These are phyloP conservation scores for Salpingus planirostris DNA, from an alignment of 2,888 invertebrate species.

Conservation along the genomic window DNA sequence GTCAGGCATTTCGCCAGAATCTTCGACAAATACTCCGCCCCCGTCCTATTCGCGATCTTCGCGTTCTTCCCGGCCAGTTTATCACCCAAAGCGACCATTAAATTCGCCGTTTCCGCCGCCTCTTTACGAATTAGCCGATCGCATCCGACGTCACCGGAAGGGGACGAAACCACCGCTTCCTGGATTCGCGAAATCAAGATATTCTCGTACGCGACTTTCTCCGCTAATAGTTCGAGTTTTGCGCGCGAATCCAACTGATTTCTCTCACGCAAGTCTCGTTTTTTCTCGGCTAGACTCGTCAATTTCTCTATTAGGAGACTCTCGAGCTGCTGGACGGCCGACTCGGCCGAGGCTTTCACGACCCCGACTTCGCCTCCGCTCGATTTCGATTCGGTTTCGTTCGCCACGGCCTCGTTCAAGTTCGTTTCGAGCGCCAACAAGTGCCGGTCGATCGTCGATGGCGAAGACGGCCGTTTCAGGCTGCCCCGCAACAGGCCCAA, in stretches of 20 bases:
- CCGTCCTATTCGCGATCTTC: constrained; percentile 41
- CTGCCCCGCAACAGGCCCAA: constrained; percentile 54
- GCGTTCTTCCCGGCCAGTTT: constrained; percentile 50
- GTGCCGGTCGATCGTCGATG: constrained; percentile 21
- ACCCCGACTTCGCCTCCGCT: constrained; percentile 48
- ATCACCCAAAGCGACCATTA: constrained; percentile 61
- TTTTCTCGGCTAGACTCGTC: constrained; percentile 57
- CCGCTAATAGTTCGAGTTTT: constrained; percentile 63
- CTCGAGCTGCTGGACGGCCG: constrained; percentile 56
- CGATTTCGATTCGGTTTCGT: constrained; percentile 46
- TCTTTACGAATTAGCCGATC: constrained; percentile 56
- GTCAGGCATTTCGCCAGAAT: constrained; percentile 64
- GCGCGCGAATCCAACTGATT: constrained; percentile 60
- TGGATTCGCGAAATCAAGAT: constrained; percentile 54
- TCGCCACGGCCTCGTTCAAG: constrained; percentile 53
- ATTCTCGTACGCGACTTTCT: constrained; percentile 73
- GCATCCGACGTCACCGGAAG: constrained; percentile 43
- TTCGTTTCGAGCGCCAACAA: constrained; percentile 32
- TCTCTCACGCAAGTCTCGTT: constrained; percentile 55
- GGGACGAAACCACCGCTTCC: constrained; percentile 49
- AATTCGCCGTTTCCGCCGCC: constrained; percentile 66
- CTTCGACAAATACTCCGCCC: constrained; percentile 63
- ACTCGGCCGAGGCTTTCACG: constrained; percentile 48
- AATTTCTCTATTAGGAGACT: constrained; percentile 60
- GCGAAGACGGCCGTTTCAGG: constrained; percentile 54